Evolutionary conservation across 2,113 vertebrate species (phyloP).

Genomic region (Octodon degus): DNA sequence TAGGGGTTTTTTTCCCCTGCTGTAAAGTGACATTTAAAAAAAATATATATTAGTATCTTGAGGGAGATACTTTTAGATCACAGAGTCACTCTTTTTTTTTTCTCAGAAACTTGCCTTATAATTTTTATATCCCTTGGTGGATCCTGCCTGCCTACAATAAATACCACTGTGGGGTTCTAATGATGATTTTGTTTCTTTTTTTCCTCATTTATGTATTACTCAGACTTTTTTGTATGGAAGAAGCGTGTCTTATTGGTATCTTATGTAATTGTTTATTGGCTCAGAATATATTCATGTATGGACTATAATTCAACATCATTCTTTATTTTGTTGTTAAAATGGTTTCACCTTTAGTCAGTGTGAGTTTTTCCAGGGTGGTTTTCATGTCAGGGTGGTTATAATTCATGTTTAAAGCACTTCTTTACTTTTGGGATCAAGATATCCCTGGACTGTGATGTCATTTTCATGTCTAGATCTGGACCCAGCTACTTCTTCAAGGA

Average conservation of each 20-base stretch:
- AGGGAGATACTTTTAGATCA: neutral
- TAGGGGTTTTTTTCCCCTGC: neutral
- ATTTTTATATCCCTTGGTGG: neutral
- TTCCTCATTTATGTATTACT: neutral
- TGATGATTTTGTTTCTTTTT: constrained; percentile 38
- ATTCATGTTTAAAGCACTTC: neutral
- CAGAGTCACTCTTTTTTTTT: neutral
- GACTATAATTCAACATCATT: neutral
- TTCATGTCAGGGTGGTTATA: neutral
- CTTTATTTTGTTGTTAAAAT: constrained; percentile 1
- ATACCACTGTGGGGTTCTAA: neutral
- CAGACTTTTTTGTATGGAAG: neutral
- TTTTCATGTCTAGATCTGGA: neutral
- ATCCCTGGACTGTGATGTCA: neutral
- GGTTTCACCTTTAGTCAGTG: neutral
- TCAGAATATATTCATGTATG: neutral
- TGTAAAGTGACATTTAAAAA: neutral
- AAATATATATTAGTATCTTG: too few species aligned
- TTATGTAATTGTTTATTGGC: constrained; percentile 26
- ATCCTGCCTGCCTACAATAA: neutral
- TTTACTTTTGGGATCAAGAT: neutral
- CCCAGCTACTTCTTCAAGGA: neutral
- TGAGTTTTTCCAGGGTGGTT: neutral
- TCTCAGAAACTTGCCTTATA: neutral
- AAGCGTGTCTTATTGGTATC: neutral